Evolutionary conservation across 2,888 invertebrate genomes (phyloP), one percentile per base, ranked within the genome.

Genomic region (Agyllia agylla): DNA sequence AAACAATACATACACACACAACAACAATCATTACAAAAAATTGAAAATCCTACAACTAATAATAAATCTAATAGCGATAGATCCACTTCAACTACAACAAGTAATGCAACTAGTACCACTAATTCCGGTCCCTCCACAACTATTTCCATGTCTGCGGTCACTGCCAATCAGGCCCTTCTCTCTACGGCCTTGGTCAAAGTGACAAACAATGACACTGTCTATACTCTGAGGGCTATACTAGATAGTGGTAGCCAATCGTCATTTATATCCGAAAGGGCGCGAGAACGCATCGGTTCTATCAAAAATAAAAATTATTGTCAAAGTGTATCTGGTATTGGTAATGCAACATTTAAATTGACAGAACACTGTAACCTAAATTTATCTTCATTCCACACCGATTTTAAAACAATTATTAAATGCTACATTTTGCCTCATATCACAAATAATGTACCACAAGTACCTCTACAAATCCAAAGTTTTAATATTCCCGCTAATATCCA

Each of bases 401-500:
- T 4, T 86, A 78, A 77, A 84, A 31, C 30, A 38, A 64, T 31
- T 35, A 30, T 89, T 11, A 80, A 81, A 15, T 92, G 87, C 70
- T 81, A 78, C 27, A 42, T 91, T 38, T 20, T 92, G 27, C 90
- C 92, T 15, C n/a, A 20, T 13, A 90, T 93, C 27, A 91, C 91
- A 42, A 85, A 89, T 57, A 81, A 80, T 4, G 31, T 92, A 8
- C 92, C 92, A 31, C 84, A 83, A 35, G 57, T n/a, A 3, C n/a
- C 75, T 42, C 78, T 92, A 11, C 27, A 84, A 30, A 17, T 84
- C 15, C 15, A 33, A 49, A 0, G 49, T 17, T 86, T 93, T 0
- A 30, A 89, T 2, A 86, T 91, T 83, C 87, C 91, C 6, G 8
- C 6, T 27, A 38, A 87, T 78, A 83, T 89, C 33, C n/a, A 70